Evolutionary conservation across 2,888 invertebrate species (phyloP), one percentile per base, ranked within the genome.

Genomic region (Cataglyphis rosenhaueri): DNA sequence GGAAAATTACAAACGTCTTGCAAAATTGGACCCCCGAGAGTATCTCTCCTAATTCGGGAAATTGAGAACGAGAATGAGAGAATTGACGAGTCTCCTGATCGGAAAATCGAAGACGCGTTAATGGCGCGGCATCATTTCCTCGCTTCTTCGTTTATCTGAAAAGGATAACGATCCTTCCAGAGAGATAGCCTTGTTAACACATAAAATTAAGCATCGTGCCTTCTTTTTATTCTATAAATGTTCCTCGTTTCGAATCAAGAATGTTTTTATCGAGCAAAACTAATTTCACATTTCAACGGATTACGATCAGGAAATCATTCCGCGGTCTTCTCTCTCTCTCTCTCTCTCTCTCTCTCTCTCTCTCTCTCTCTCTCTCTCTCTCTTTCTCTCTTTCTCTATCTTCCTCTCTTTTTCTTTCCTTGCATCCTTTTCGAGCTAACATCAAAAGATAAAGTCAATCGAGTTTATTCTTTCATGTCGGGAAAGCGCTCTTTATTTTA

Each of bases 401-500:
- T 41, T 3, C 10, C 10, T 10, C 41, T 41, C 3, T 41, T 41
- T 41, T 10, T 41, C 41, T 10, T 12, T 3, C 0, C 41, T 12
- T 3, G 44, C 52, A 8, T n/a, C 8, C 8, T 52, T 52, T 52
- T n/a, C n/a, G 52, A 52, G n/a, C n/a, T n/a, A 52, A n/a, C n/a
- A 10, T 10, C 21, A 57, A 57, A 21, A 59, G 32, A 68, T 12
- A 21, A 55, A 41, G 12, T 32, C 15, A 38, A n/a, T 32, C 21
- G 32, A 66, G 29, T 15, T 66, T 21, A 12, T 21, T 44, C 65
- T 66, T 52, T 52, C 52, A 10, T 8, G 18, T 68, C 68, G 44
- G 15, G 15, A 57, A 21, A 21, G 21, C 18, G 35, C 66, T 78
- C 68, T 78, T 78, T 78, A 78, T 78, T 78, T 59, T 59, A 41